These are phyloP conservation scores for Synergus laeviventris DNA, from an alignment of 2,888 invertebrate species.

Conservation along the genomic window DNA sequence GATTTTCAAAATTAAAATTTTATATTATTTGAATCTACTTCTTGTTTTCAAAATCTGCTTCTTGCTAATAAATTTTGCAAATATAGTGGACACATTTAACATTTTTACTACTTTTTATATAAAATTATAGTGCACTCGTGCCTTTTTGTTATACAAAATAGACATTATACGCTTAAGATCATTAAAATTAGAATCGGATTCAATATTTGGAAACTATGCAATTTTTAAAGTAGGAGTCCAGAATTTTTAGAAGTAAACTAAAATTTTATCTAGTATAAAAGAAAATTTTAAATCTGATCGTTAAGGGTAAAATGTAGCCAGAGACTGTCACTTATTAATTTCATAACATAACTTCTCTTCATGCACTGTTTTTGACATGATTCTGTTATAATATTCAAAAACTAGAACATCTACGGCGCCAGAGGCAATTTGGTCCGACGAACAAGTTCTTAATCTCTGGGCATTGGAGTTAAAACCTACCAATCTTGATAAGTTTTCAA, in stretches of 20 bases:
- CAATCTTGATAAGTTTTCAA: conserved; percentile 51
- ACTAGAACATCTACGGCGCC: conserved; percentile 52
- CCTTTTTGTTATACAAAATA: conserved; percentile 32
- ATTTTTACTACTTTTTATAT: conserved; percentile 28
- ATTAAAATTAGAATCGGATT: neutral
- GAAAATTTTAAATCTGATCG: neutral
- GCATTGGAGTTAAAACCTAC: conserved; percentile 60
- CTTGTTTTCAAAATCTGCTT: conserved; percentile 14
- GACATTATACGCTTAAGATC: conserved; percentile 2
- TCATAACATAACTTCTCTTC: conserved; percentile 6
- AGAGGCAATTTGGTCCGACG: conserved; percentile 65
- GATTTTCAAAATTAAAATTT: neutral
- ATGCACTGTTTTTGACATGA: conserved; percentile 22
- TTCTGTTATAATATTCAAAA: conserved; percentile 44
- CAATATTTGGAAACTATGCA: neutral
- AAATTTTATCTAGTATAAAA: neutral
- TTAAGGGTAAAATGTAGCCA: neutral
- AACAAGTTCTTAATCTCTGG: conserved; percentile 62
- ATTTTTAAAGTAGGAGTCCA: neutral
- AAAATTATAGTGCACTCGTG: conserved; percentile 37
- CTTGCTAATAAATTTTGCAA: conserved; percentile 21
- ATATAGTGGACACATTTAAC: conserved; percentile 37
- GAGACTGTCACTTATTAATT: conserved; percentile 7
- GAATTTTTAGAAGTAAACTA: neutral
- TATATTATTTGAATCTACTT: neutral